These are phyloP conservation scores for Acrossocheilus wenchowensis DNA, from an alignment of 2,797 vertebrate genomes.

Conservation along the genomic window DNA sequence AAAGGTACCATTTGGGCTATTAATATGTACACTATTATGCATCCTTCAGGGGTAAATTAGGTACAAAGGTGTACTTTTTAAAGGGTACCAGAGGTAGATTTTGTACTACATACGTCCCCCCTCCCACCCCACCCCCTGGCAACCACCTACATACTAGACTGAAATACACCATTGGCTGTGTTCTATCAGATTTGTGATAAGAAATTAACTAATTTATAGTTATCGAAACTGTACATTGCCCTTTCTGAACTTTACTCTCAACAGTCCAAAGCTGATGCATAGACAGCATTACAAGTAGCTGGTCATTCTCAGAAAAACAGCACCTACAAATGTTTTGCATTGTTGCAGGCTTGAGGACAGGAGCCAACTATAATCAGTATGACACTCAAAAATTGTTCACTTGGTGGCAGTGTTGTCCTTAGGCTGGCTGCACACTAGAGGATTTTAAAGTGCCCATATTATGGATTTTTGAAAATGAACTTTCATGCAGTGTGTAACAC, in stretches of 20 bases:
- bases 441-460: no score
- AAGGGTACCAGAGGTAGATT: no score
- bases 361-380: not conserved
- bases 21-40: no score
- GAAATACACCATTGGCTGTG: not conserved
- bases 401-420: slow-evolving; percentile 1
- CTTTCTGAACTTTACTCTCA: slow-evolving; percentile 14
- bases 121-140: no score
- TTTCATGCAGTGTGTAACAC: no score
- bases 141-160: not conserved
- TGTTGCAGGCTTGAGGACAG: not conserved
- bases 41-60: not conserved
- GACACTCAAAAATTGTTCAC: not conserved
- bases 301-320: not conserved
- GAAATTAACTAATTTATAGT: not conserved
- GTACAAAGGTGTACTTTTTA: no score
- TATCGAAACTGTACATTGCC: slow-evolving; percentile 41
- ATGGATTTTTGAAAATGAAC: no score
- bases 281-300: slow-evolving; percentile 4
- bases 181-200: slow-evolving; percentile 24
- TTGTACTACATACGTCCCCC: no score
- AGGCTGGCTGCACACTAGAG: not conserved
- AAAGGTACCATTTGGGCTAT: no score
- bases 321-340: not conserved
- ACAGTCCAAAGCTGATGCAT: slow-evolving; percentile 9